These are phyloP conservation scores for Cheilosia impressa DNA, from an alignment of 2,888 invertebrate species.

Conservation along the genomic window DNA sequence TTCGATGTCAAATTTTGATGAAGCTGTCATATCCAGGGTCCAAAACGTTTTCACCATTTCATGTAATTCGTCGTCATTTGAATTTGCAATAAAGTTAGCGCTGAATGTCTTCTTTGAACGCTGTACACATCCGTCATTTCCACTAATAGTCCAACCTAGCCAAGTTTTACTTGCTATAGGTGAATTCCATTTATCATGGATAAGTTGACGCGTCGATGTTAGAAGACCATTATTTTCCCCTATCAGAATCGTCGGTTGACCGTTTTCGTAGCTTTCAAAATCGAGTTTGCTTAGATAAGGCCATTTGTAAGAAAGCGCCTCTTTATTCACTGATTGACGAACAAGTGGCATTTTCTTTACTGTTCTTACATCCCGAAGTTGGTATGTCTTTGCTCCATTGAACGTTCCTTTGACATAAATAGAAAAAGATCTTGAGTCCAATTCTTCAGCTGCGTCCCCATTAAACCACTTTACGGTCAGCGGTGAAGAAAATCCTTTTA, in stretches of 20 bases:
- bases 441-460: not conserved
- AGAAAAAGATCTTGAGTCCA: not conserved
- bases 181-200: not conserved
- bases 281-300: not conserved
- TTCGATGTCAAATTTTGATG: not conserved
- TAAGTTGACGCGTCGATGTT: conserved; percentile 4
- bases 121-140: conserved; percentile 8
- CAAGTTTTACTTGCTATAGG: conserved; percentile 31
- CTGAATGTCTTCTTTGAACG: not conserved
- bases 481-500: not conserved
- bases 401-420: not conserved
- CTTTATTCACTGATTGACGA: conserved; percentile 1
- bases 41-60: conserved; percentile 4
- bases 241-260: not conserved
- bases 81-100: not conserved
- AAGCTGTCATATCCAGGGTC: not conserved
- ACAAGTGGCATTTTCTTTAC: not conserved
- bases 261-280: not conserved
- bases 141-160: conserved; percentile 23
- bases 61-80: not conserved
- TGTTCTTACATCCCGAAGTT: not conserved
- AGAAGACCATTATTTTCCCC: not conserved
- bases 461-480: not conserved
- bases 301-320: not conserved
- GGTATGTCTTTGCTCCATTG: not conserved